Evolutionary conservation across 2,888 invertebrate species (phyloP), one percentile per base, ranked within the genome.

Genomic region (Drosophila meridionalis): DNA sequence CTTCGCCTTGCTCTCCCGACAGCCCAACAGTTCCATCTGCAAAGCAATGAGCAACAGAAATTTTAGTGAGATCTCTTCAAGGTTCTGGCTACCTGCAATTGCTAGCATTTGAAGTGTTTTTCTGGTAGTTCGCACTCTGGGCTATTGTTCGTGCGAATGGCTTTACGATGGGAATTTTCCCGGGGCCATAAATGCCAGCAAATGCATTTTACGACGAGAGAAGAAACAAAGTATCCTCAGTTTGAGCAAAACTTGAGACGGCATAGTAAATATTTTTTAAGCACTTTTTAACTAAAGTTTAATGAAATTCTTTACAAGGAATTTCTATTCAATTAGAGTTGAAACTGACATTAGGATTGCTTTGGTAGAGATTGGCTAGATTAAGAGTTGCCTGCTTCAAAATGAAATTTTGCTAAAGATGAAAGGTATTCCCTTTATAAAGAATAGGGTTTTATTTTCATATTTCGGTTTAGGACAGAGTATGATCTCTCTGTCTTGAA

Each of bases 1-100:
- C 70, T 90, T 86, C 38, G 83, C 67, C 77, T 93, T 92, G 42
- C 86, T 60, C 64, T 86, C 78, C 60, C 91, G 90, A 71, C 92
- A 92, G 53, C 90, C 82, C 80, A 93, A 91, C 38, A 92, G 91
- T 79, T 93, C 93, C 83, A 93, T 80, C 93, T 93, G 70, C 42
- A 91, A 89, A 57, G 28, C 34, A n/a, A 57, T 58, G 9, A 38
- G 8, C 32, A 43, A 38, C 34, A 32, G 20, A 53, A 48, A 28
- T n/a, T 48, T 45, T 62, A 62, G 42, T 40, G 59, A 70, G n/a
- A 53, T 45, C 30, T 26, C 12, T 34, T 43, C 32, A 55, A 32
- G 42, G 38, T 20, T 26, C 6, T 34, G 26, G 42, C 67, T 66
- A 55, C 56, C 58, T 61, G 59, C 14, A 5, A 20, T 53, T 26